Evolutionary conservation across 2,888 invertebrate genomes (phyloP), one percentile per base, ranked within the genome.

Genomic region (Coronaproctus castanopsis): DNA sequence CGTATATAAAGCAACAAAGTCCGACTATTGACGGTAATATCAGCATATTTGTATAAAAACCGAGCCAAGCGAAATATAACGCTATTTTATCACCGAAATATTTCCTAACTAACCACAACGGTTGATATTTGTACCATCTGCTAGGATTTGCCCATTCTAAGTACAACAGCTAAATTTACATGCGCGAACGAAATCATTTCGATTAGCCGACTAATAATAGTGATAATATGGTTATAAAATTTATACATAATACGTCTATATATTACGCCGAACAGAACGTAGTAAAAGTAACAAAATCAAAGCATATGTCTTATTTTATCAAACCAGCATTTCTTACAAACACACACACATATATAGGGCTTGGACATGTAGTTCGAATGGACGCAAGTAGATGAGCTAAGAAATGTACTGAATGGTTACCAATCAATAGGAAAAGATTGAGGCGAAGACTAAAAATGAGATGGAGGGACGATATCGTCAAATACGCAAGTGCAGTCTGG

Each of bases 21-120:
- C 92, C 92, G 1, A 91, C 87, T 1, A 87, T 74, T 0, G 92
- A 85, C 0, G 92, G 89, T 0, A 88, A 85, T 52, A 89, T 84
- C 19, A 92, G 72, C 82, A 89, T 87, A 69, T 85, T 82, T 0
- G 92, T 92, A 69, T 92, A 92, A 72, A 91, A 92, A 0, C 92
- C 92, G 48, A 92, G 74, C 92, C 92, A 92, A 63, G 89, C 89
- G 73, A 91, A 92, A 69, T 92, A 92, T 0, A 92, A 72, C 0
- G 82, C 90, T 22, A 92, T 89, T 71, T 92, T 91, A 69, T 91
- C 91, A 0, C 92, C 92, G 68, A 91, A 92, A 71, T 92, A 92
- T 65, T 86, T 80, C 52, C 88, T 75, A 2, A 96, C 80, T 36
- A 93, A 74, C 77, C 90, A 89, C 0, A 96, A 73, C 0, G 96